Evolutionary conservation across 1,140 invertebrate species (phyloP).

Genomic region (Phortica variegata): DNA sequence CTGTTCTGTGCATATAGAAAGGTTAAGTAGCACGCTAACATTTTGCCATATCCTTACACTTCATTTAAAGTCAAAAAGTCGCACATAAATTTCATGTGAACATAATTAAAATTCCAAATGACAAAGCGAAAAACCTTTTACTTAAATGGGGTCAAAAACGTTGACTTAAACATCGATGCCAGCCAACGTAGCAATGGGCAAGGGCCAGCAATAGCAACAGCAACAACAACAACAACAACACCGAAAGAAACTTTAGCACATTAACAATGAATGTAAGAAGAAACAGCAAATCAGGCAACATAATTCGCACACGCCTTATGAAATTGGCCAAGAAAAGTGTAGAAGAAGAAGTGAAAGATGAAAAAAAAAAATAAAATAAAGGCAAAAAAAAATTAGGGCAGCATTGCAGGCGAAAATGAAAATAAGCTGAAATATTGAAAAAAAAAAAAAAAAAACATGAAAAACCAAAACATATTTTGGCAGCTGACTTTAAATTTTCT

Average conservation of each 20-base stretch:
- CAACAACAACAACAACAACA: neutral
- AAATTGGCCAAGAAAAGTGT: no score
- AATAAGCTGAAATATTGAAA: no score
- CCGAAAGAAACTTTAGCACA: neutral
- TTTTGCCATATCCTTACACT: slow-evolving; percentile 47
- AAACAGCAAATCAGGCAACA: neutral
- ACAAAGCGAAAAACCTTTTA: slow-evolving; percentile 38
- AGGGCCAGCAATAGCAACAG: no score
- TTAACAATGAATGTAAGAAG: neutral
- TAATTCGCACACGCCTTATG: slow-evolving; percentile 33
- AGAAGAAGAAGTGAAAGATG: no score
- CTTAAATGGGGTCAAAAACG: neutral
- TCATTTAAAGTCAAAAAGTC: slow-evolving; percentile 53
- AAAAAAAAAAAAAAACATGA: no score
- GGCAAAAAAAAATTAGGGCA: no score
- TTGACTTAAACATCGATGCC: neutral
- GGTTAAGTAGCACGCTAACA: no score
- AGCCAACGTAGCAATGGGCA: slow-evolving; percentile 1
- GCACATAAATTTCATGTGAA: slow-evolving; percentile 52
- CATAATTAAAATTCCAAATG: slow-evolving; percentile 51
- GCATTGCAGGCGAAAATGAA: no score
- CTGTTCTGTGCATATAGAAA: no score
- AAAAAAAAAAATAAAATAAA: no score
- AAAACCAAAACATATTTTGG: no score
- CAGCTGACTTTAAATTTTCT: no score